phyloP scores from a whole-genome alignment of 2,888 invertebrate genomes.

The Periphyllus acericola region DNA sequence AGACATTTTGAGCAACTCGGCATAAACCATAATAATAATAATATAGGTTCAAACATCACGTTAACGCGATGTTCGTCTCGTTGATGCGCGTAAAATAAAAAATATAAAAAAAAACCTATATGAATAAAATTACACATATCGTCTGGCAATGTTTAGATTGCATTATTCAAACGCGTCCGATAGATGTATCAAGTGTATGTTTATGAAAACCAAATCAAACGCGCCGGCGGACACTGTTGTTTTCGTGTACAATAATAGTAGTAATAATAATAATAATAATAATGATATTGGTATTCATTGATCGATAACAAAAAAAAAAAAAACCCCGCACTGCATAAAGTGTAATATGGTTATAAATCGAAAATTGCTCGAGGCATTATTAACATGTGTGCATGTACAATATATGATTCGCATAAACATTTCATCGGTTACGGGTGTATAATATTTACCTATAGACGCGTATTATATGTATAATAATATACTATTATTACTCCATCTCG shows the following conservation, averaged over 20 bases:
- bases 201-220: conserved; percentile 2
- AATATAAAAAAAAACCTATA: not conserved
- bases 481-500: not conserved
- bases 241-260: conserved; percentile 1
- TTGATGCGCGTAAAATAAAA: not conserved
- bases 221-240: conserved; percentile 11
- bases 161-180: not conserved
- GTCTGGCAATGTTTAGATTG: not conserved
- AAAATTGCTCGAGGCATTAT: not conserved
- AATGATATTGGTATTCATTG: conserved; percentile 6
- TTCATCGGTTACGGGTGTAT: not conserved
- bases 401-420: not conserved
- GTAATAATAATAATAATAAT: no score
- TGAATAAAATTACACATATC: not conserved
- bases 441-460: no score
- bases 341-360: not conserved
- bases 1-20: not conserved
- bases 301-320: not conserved
- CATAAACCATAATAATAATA: no score
- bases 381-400: not conserved
- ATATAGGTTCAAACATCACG: not conserved
- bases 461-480: not conserved
- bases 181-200: not conserved
- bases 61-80: not conserved
- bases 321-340: not conserved